These are phyloP conservation scores for Mus spretus DNA, from an alignment of 2,797 vertebrate species.

Conservation along the genomic window DNA sequence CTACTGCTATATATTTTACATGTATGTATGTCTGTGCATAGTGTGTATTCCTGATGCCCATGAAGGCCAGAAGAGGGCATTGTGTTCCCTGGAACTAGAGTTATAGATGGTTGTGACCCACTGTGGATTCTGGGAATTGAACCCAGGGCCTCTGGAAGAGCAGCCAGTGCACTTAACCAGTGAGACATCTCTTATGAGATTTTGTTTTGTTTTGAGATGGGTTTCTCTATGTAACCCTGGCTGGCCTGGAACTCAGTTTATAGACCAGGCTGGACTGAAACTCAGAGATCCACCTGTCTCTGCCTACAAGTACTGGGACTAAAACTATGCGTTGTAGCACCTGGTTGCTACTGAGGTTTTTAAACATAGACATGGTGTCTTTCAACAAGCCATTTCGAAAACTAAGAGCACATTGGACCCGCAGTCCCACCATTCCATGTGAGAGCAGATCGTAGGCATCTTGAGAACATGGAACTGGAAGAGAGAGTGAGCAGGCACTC, in stretches of 20 bases:
- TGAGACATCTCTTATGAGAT: not conserved
- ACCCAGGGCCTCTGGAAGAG: not conserved
- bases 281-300: not conserved
- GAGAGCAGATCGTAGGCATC: fast-evolving
- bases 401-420: not conserved
- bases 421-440: not conserved
- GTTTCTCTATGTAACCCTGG: not conserved
- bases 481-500: not conserved
- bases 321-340: not conserved
- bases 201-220: not conserved
- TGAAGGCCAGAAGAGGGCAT: not conserved
- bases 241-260: not conserved
- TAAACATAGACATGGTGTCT: not conserved
- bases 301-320: not conserved
- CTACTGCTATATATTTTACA: not conserved
- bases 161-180: not conserved
- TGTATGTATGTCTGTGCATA: not conserved
- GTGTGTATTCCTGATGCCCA: not conserved
- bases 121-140: not conserved
- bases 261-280: not conserved
- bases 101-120: not conserved
- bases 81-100: not conserved
- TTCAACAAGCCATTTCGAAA: not conserved
- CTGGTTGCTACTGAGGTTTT: not conserved
- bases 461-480: not conserved